phyloP scores from a whole-genome alignment of 2,113 vertebrate species.

The Epinephelus fuscoguttatus region DNA sequence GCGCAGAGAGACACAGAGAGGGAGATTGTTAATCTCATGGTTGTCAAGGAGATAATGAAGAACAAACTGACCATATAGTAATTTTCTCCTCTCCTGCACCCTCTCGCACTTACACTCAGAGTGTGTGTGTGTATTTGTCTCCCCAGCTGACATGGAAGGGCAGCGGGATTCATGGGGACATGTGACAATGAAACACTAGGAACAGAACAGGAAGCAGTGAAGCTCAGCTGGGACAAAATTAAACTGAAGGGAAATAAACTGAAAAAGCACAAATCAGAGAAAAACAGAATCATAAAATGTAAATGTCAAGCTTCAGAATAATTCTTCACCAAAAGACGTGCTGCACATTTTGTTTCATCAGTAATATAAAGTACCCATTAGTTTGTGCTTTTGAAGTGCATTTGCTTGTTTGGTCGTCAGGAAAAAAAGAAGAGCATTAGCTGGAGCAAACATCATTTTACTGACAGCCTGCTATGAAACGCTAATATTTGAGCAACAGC shows the following conservation, averaged over 20 bases:
- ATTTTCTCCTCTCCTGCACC: slow-evolving; percentile 39
- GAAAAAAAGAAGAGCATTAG: not conserved
- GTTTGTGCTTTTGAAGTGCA: not conserved
- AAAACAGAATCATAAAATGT: too few relatives aligned
- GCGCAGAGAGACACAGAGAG: not conserved
- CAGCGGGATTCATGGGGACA: slow-evolving; percentile 62
- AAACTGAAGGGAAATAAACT: not conserved
- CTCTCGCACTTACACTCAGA: not conserved
- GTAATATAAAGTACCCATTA: not conserved
- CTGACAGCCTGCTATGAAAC: not conserved
- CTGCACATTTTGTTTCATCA: not conserved
- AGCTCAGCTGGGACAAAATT: not conserved
- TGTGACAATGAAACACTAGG: slow-evolving; percentile 8
- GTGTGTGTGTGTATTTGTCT: slow-evolving; percentile 13
- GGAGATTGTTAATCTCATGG: slow-evolving; percentile 29
- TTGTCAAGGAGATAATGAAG: slow-evolving; percentile 51
- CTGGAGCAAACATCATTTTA: not conserved
- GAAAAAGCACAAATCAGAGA: not conserved
- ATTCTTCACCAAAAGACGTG: not conserved
- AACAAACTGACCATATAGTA: slow-evolving; percentile 45
- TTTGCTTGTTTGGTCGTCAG: not conserved
- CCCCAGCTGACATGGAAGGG: slow-evolving; percentile 41
- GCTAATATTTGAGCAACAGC: not conserved
- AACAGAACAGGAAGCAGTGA: not conserved
- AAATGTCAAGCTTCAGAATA: not conserved